Evolutionary conservation across 1,140 invertebrate genomes (phyloP), one percentile per base, ranked within the genome.

Genomic region (Drosophila virilis): DNA sequence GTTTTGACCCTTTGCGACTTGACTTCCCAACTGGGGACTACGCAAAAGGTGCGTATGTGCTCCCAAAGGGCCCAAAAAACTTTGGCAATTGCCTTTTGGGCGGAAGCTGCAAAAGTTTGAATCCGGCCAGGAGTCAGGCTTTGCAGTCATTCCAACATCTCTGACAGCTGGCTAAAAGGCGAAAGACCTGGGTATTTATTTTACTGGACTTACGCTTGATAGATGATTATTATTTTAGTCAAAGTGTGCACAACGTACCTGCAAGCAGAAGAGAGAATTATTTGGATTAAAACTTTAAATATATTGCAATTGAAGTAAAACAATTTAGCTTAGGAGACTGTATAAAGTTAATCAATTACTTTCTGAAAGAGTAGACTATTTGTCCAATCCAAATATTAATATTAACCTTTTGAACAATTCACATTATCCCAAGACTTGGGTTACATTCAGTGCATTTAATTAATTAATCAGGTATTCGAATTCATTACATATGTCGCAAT

Each of bases 11-110:
- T 75, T 68, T 70, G 48, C 42, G 22, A 22, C 6, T n/a, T 15
- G 28, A 42, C 13, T 59, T 45, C 6, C 42, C 55, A 45, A 59
- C 57, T 46, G 42, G 22, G 40, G 32, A 43, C 5, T 15, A 45
- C 28, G 40, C 55, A 15, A 15, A 42, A 40, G 37, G 15, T 69
- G 40, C 37, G 71, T 50, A 54, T 77, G 43, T 55, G 58, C 38
- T 55, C 71, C 52, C 45, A 37, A 28, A 35, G 68, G 65, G 42
- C 43, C 38, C 51, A 17, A 50, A 50, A 75, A 86, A 86, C 61
- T 76, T 78, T 70, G 38, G 35, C 83, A 76, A 88, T 86, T 86
- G 82, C 67, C 82, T 78, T 82, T 67, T n/a, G 70, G 55, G 38
- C 10, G 8, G 15, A 48, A 58, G 52, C 62, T 37, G 61, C 69